phyloP scores from a whole-genome alignment of 2,113 vertebrate genomes.

The Ursus arctos region DNA sequence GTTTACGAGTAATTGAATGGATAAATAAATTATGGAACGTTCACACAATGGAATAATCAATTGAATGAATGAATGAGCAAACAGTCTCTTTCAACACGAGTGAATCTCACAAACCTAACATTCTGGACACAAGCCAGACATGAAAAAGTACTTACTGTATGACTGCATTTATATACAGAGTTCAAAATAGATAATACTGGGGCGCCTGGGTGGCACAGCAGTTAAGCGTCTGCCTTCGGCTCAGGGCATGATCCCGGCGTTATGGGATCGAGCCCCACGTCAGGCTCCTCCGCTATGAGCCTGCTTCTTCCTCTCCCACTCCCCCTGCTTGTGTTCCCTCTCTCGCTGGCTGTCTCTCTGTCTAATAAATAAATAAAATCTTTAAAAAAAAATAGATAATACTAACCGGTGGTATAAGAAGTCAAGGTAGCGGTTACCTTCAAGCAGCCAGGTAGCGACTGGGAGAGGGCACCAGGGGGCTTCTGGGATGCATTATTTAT shows the following conservation, averaged over 20 bases:
- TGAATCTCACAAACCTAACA: constrained; percentile 1
- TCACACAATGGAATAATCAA: neutral
- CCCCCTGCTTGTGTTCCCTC: no score
- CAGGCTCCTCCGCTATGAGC: no score
- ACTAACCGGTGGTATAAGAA: neutral
- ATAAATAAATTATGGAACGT: neutral
- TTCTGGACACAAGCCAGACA: neutral
- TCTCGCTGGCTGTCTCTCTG: no score
- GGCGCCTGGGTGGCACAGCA: no score
- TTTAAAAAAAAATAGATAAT: neutral
- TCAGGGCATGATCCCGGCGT: no score
- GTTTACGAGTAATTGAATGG: constrained; percentile 42
- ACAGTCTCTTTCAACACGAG: neutral
- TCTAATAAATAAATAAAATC: no score
- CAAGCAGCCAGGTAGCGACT: neutral
- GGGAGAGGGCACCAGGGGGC: neutral
- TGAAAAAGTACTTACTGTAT: neutral
- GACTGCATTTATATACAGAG: neutral
- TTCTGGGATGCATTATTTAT: neutral
- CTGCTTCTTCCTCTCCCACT: no score
- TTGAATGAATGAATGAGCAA: neutral
- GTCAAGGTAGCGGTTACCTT: neutral
- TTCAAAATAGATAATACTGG: constrained; percentile 19
- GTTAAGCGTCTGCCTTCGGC: no score
- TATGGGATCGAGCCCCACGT: no score